These are phyloP conservation scores for Alligator sinensis DNA, from an alignment of 2,113 vertebrate genomes.

Conservation along the genomic window DNA sequence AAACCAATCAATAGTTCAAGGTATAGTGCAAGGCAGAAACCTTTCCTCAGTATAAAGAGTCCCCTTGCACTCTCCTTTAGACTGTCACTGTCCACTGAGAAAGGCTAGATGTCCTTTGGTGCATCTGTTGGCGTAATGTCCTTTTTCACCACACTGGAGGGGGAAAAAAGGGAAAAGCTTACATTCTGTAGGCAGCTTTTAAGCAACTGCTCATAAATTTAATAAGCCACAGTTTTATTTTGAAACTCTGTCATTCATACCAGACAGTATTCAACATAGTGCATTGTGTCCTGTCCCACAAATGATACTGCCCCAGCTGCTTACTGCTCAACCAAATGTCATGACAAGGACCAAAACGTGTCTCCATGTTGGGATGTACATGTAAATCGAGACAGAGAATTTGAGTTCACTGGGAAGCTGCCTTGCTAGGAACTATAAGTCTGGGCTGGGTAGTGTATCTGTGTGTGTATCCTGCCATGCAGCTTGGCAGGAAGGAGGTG, in stretches of 20 bases:
- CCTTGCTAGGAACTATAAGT: background rate
- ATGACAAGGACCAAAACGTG: background rate
- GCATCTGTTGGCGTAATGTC: constrained; percentile 99
- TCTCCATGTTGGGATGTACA: background rate
- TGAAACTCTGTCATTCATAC: fast-evolving
- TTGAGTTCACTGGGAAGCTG: background rate
- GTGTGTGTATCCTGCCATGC: background rate
- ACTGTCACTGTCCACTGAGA: constrained; percentile 93
- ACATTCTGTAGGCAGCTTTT: background rate
- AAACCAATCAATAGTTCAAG: constrained; percentile 64
- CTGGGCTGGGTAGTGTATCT: background rate
- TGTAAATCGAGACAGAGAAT: background rate
- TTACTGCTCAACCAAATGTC: background rate
- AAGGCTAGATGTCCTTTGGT: constrained; percentile 98
- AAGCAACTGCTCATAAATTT: background rate
- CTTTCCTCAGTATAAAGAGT: constrained; percentile 58
- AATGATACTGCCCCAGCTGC: background rate
- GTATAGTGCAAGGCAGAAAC: constrained; percentile 52
- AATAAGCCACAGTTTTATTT: background rate
- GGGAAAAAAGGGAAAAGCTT: background rate
- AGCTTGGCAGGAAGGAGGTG: background rate
- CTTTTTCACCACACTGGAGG: constrained; percentile 95
- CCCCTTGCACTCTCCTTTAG: constrained; percentile 48
- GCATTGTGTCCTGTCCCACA: background rate
- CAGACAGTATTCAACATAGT: background rate